Percentiles rank a stretch among this genome's conserved stretches.
Conservation (phyloP, 2,113 vertebrate species). For the Nansenia antarctica region DNA sequence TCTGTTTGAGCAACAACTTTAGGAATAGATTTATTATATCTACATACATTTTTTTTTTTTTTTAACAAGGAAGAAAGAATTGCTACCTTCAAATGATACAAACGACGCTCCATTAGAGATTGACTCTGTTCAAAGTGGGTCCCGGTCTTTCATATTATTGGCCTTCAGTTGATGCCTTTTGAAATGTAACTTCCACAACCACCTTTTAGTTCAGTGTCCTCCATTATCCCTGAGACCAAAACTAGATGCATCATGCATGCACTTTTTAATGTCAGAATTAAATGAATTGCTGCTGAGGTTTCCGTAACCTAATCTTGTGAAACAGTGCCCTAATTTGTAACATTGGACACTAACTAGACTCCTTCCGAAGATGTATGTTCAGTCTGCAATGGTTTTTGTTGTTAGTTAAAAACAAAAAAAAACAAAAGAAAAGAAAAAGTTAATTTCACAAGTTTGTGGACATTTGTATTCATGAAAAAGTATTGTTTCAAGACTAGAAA, state of each 20-base stretch:
- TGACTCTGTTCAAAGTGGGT: not conserved
- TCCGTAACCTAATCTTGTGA: not conserved
- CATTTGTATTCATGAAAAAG: constrained; percentile 15
- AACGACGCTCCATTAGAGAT: not conserved
- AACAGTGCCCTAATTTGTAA: not conserved
- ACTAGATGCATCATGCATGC: constrained; percentile 14
- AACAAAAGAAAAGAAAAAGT: not conserved
- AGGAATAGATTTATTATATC: not conserved
- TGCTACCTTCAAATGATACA: not conserved
- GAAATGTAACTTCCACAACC: not conserved
- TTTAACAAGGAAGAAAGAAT: not conserved
- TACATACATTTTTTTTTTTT: not conserved
- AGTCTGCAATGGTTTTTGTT: not conserved
- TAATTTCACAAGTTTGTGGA: constrained; percentile 22
- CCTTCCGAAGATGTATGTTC: not conserved
- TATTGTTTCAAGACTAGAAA: constrained; percentile 12
- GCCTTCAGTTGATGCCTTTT: not conserved
- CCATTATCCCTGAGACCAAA: constrained; percentile 30
- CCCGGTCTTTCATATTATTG: no score
- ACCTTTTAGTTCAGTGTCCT: constrained; percentile 13
- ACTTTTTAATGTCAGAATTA: constrained; percentile 25
- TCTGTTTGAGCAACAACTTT: not conserved
- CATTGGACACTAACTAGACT: not conserved
- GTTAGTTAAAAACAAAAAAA: constrained; percentile 13
- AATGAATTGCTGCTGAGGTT: not conserved